phyloP scores from a whole-genome alignment of 1,140 invertebrate species.

The Drosophila albomicans region DNA sequence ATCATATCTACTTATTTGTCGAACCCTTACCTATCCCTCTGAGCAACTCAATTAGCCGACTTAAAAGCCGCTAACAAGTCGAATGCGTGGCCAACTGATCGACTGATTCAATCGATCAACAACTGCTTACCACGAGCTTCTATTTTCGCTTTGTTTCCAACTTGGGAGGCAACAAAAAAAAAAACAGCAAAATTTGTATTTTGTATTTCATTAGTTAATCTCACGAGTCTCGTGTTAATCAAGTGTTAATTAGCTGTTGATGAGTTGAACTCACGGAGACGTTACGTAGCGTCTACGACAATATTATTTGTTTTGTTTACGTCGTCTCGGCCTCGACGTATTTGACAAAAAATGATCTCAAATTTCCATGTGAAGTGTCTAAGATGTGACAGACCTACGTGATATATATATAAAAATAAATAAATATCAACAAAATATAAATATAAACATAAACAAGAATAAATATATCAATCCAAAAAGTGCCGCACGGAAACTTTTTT shows the following conservation, averaged over 20 bases:
- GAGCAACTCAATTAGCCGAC: slow-evolving; percentile 18
- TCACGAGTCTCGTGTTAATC: slow-evolving; percentile 51
- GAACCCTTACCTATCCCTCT: slow-evolving; percentile 44
- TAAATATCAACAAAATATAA: slow-evolving; percentile 50
- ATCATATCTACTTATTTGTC: background rate
- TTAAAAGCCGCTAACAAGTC: slow-evolving; percentile 11
- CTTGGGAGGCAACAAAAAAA: background rate
- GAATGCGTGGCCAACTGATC: background rate
- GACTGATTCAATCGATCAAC: background rate
- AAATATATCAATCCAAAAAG: slow-evolving; percentile 27
- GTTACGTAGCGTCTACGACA: slow-evolving; percentile 65
- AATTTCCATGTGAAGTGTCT: slow-evolving; percentile 25
- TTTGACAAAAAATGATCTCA: slow-evolving; percentile 2
- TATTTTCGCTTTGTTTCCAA: slow-evolving; percentile 23
- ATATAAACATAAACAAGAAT: slow-evolving; percentile 26
- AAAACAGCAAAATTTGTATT: slow-evolving; percentile 2
- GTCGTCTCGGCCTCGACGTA: background rate
- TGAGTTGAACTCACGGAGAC: slow-evolving; percentile 50
- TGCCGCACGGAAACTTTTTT: slow-evolving; percentile 53
- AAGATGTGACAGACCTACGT: background rate
- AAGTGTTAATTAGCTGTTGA: slow-evolving; percentile 67
- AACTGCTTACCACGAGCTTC: background rate
- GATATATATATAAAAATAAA: slow-evolving; percentile 28
- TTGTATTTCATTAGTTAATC: slow-evolving; percentile 15
- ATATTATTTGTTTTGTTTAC: slow-evolving; percentile 59